Conservation (phyloP, 2,888 invertebrate species). For the Lasioglossum figueresi region DNA sequence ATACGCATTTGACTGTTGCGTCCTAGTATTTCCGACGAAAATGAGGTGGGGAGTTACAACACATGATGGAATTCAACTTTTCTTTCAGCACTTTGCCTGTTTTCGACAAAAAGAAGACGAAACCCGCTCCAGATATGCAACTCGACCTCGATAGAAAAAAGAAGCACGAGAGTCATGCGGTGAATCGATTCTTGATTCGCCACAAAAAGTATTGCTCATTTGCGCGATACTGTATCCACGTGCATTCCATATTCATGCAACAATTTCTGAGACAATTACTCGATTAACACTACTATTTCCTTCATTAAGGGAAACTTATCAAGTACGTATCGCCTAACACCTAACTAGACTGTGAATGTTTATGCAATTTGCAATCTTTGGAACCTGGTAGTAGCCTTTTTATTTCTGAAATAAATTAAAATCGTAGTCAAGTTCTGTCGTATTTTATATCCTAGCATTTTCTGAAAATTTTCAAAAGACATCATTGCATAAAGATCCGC, state of each 20-base stretch:
- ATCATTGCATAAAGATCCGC: too few species aligned
- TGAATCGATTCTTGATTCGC: slow-evolving; percentile 35
- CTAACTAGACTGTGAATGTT: not conserved
- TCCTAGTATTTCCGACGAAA: not conserved
- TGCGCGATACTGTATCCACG: not conserved
- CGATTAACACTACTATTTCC: not conserved
- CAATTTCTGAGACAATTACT: not conserved
- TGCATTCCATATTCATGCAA: not conserved
- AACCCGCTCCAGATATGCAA: slow-evolving; percentile 19
- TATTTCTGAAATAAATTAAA: too few species aligned
- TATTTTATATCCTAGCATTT: too few species aligned
- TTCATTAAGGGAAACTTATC: not conserved
- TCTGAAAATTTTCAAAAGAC: too few species aligned
- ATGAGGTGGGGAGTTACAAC: not conserved
- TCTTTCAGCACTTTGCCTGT: slow-evolving; percentile 1
- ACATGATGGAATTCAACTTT: slow-evolving; percentile 20
- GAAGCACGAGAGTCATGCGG: slow-evolving; percentile 33
- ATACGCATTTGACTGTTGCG: not conserved
- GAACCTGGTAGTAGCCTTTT: too few species aligned
- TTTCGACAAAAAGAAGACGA: slow-evolving; percentile 11
- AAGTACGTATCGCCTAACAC: not conserved
- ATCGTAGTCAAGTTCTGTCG: too few species aligned
- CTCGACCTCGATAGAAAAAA: slow-evolving; percentile 8
- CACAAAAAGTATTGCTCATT: slow-evolving; percentile 22
- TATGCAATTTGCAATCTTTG: too few species aligned